phyloP scores from a whole-genome alignment of 92 coral and sea anemone genomes.

The Micromussa lordhowensis region DNA sequence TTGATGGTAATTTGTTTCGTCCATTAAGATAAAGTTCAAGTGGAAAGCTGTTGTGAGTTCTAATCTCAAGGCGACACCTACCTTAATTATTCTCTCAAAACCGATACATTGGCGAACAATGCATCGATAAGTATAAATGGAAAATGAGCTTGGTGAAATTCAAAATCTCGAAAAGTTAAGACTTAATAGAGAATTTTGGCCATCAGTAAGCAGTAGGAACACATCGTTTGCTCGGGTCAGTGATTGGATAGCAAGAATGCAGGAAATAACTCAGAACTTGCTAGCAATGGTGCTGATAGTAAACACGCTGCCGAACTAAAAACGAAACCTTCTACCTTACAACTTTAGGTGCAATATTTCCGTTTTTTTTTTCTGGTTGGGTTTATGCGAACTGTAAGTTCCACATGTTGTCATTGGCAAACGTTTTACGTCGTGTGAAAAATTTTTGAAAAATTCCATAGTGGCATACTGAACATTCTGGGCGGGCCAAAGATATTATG shows the following conservation, averaged over 20 bases:
- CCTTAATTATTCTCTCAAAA: not conserved
- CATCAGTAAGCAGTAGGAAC: not conserved
- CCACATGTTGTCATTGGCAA: not conserved
- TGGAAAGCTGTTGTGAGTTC: not conserved
- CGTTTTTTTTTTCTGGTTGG: not conserved
- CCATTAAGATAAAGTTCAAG: not conserved
- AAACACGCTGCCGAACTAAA: not conserved
- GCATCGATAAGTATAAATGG: not conserved
- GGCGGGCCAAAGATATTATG: not conserved
- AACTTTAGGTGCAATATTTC: not conserved
- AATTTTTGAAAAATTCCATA: not conserved
- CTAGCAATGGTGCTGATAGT: not conserved
- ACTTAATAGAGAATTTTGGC: not conserved
- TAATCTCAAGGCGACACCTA: not conserved
- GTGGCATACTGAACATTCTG: not conserved
- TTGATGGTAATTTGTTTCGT: not conserved
- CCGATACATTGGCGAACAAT: not conserved
- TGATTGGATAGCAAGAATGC: not conserved
- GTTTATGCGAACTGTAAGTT: not conserved
- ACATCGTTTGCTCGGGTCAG: not conserved
- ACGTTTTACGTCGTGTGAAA: not conserved
- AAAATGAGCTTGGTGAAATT: not conserved
- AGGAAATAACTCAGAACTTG: not conserved
- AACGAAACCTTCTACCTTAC: not conserved
- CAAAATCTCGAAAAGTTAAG: not conserved